A percentile compares a stretch with the other conserved stretches of the same genome.
Conservation (phyloP, 2,888 invertebrate species). For the Coremacera marginata region DNA sequence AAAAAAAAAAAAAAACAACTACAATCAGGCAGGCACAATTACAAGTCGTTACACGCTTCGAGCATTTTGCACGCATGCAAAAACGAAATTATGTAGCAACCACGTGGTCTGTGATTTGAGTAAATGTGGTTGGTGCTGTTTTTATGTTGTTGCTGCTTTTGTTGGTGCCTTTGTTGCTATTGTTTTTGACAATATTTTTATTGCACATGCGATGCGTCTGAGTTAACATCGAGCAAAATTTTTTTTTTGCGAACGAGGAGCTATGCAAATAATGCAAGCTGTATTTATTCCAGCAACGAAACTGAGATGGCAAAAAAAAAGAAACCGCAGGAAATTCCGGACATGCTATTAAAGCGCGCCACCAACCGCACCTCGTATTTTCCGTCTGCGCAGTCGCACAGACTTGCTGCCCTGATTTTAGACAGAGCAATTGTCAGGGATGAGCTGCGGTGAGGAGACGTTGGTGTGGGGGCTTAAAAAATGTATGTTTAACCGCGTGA, state of each 20-base stretch:
- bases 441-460: too few species aligned
- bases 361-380: neutral
- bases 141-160: neutral
- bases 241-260: neutral
- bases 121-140: neutral
- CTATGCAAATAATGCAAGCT: neutral
- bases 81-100: conserved; percentile 15
- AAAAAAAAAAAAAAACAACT: too few species aligned
- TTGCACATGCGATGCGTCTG: conserved; percentile 12
- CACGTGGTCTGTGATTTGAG: neutral
- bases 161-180: neutral
- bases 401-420: neutral
- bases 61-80: neutral
- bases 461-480: neutral
- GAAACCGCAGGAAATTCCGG: conserved; percentile 17
- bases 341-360: conserved; percentile 1
- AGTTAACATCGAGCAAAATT: neutral
- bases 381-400: neutral
- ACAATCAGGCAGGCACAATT: neutral
- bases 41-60: neutral
- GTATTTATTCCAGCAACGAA: conserved; percentile 6
- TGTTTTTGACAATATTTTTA: conserved; percentile 14
- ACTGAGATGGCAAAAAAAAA: neutral
- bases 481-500: conserved; percentile 39
- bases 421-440: neutral